Conservation (phyloP, 92 coral and sea anemone species). For the Muricea muricata region DNA sequence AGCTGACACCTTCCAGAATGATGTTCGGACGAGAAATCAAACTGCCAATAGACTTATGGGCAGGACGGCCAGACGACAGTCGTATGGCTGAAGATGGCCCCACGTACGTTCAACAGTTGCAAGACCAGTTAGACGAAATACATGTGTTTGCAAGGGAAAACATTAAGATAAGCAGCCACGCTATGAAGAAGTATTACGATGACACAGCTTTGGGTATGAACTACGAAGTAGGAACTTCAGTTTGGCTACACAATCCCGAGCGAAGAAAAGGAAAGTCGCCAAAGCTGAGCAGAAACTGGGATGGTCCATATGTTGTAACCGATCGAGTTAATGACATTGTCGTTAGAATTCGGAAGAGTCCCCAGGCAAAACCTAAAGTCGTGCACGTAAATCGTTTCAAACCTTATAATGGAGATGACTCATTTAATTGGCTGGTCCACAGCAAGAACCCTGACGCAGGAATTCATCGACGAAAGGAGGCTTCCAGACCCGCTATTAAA, state of each 20-base stretch:
- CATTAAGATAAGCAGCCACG: neutral
- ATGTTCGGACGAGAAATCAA: too few species aligned
- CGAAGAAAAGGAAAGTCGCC: slow-evolving; percentile 21
- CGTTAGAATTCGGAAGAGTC: too few species aligned
- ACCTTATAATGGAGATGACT: slow-evolving; percentile 7
- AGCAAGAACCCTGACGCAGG: neutral
- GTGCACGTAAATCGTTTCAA: slow-evolving; percentile 5
- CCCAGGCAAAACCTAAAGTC: too few species aligned
- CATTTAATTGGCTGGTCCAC: neutral
- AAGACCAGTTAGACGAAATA: too few species aligned
- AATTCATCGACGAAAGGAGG: neutral
- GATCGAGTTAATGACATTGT: slow-evolving; percentile 5
- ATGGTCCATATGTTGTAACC: slow-evolving; percentile 6
- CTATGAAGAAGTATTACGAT: neutral
- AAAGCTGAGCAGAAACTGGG: slow-evolving; percentile 15
- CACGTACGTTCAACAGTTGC: neutral
- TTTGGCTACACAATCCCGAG: slow-evolving; percentile 23
- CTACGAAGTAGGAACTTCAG: too few species aligned
- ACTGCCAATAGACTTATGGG: too few species aligned
- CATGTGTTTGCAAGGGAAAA: neutral
- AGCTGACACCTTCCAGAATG: too few species aligned
- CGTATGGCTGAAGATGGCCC: neutral
- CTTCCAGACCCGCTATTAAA: neutral
- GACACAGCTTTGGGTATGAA: neutral
- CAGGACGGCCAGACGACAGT: too few species aligned